Conservation (phyloP, 2,797 vertebrate genomes). For the Tarsius wallacei region DNA sequence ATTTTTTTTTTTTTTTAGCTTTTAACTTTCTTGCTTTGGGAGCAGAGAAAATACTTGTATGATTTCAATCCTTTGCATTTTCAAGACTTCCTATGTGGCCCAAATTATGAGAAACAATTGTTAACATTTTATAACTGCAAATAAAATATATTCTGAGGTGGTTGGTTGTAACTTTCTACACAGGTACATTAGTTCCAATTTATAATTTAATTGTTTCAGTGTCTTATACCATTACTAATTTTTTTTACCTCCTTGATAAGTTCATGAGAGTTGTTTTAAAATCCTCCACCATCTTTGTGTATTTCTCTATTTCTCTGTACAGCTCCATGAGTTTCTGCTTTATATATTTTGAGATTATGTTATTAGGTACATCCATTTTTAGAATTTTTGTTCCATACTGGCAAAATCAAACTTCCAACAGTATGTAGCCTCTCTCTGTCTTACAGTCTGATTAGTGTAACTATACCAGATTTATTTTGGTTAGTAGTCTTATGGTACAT, state of each 20-base stretch:
- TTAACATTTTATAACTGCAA: not conserved
- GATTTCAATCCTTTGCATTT: not conserved
- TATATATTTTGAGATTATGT: not conserved
- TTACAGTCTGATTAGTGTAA: not conserved
- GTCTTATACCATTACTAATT: not conserved
- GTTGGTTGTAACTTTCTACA: not conserved
- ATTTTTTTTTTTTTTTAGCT: not conserved
- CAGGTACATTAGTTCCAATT: not conserved
- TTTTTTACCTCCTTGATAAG: not conserved
- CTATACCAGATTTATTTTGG: slow-evolving; percentile 1
- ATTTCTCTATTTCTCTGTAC: not conserved
- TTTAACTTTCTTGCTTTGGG: not conserved
- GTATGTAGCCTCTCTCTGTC: not conserved
- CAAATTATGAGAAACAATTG: not conserved
- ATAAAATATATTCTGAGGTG: not conserved
- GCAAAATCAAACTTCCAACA: not conserved
- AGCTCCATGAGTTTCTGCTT: not conserved
- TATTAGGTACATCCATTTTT: not conserved
- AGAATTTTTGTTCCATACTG: not conserved
- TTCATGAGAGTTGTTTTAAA: not conserved
- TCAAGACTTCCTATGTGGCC: not conserved
- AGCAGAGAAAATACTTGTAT: not conserved
- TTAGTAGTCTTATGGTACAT: not conserved
- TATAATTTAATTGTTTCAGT: not conserved
- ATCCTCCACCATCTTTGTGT: not conserved